Evolutionary conservation across 2,888 invertebrate genomes (phyloP), one percentile per base, ranked within the genome.

Genomic region (Dolomedes plantarius): DNA sequence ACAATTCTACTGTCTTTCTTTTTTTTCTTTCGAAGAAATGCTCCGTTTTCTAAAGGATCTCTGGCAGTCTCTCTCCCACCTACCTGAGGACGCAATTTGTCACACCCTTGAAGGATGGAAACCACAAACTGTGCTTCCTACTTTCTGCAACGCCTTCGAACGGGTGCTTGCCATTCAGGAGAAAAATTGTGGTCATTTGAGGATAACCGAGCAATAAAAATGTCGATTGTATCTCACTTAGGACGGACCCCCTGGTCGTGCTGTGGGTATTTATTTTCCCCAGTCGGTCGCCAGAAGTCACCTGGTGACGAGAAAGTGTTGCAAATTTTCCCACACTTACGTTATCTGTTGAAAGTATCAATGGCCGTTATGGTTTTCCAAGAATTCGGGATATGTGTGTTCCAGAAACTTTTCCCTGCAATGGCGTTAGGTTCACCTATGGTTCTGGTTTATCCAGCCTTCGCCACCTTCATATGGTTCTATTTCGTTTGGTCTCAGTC

Each of bases 151-250:
- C 32, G 32, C 32, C 67, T 27, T 36, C 36, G 9, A 36, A 36
- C 6, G 5, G 9, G 36, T 36, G 36, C 5, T 9, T 36, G 36
- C 9, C 36, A 7, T 36, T 7, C 9, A 7, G 36, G 5, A 9
- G 36, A 9, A 31, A 67, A 67, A 67, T 19, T 27, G n/a, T 32
- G 19, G 28, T 19, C 19, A 7, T 31, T 19, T 67, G 32, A 28
- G 65, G 65, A 19, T 32, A 36, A 31, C 36, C 36, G 6, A 19
- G 67, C 67, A 31, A 67, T 67, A 67, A 67, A 56, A 23, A 19
- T 36, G 32, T n/a, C 67, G 32, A 67, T 67, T 36, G 67, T 67
- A 67, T 67, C 67, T 31, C 23, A 62, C 28, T 28, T 31, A 29
- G 65, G 28, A 13, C n/a, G 29, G 29, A 65, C 65, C 29, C 29